These are phyloP conservation scores for Alsophila aescularia DNA, from an alignment of 2,888 invertebrate species.

Conservation along the genomic window DNA sequence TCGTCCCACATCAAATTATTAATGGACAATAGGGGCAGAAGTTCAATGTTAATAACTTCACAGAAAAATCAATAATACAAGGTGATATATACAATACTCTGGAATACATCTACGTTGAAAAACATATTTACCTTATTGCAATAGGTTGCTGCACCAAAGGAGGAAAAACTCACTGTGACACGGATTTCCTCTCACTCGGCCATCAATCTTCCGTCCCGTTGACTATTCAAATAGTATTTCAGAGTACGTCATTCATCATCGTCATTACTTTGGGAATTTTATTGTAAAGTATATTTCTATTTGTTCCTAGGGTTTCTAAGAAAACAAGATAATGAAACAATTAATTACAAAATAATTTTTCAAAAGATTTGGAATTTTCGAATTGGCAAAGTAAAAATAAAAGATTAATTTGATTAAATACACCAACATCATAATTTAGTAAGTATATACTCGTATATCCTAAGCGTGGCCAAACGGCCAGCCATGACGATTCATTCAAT, in stretches of 20 bases:
- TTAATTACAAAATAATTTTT: no score
- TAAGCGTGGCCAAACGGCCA: slow-evolving; percentile 14
- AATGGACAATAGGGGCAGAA: no score
- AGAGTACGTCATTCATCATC: neutral
- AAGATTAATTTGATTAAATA: no score
- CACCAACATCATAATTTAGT: no score
- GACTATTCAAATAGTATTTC: slow-evolving; percentile 23
- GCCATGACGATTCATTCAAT: slow-evolving; percentile 31
- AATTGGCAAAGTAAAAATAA: no score
- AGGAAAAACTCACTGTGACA: slow-evolving; percentile 5
- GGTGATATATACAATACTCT: no score
- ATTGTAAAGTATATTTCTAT: neutral
- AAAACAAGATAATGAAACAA: no score
- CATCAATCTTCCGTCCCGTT: slow-evolving; percentile 30
- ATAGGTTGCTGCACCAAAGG: slow-evolving; percentile 7
- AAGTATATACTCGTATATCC: neutral
- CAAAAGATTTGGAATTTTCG: no score
- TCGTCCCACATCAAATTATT: no score
- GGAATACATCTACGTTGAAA: neutral
- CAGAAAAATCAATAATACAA: no score
- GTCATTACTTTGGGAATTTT: neutral
- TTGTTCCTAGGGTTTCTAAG: neutral
- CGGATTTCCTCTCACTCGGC: slow-evolving; percentile 9
- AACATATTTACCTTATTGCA: neutral
- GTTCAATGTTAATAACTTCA: no score